phyloP scores from a whole-genome alignment of 2,797 vertebrate genomes.

The Chelidonichthys spinosus region DNA sequence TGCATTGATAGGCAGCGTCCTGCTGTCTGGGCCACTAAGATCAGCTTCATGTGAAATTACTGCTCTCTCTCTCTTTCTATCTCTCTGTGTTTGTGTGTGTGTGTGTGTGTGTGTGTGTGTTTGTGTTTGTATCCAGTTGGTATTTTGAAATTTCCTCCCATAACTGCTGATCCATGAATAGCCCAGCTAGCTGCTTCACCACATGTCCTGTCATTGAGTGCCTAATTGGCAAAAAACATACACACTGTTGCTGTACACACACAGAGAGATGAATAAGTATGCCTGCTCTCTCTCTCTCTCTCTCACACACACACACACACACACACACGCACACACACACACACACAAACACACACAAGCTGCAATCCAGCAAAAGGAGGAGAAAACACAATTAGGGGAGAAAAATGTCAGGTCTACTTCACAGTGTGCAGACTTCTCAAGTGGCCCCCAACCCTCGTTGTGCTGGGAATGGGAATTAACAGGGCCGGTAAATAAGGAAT shows the following conservation, averaged over 20 bases:
- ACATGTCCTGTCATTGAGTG: conserved; percentile 83
- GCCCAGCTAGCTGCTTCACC: conserved; percentile 76
- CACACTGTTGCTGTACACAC: conserved; percentile 65
- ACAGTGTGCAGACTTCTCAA: conserved; percentile 70
- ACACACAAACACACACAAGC: conserved; percentile 13
- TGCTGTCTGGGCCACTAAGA: conserved; percentile 47
- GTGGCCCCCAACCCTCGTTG: conserved; percentile 53
- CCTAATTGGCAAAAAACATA: conserved; percentile 82
- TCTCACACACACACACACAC: conserved; percentile 6
- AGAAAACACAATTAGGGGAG: conserved; percentile 81
- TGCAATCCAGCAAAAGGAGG: conserved; percentile 57
- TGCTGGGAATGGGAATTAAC: conserved; percentile 77
- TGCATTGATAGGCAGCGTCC: conserved; percentile 47
- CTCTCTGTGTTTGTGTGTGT: conserved; percentile 22
- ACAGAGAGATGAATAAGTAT: conserved; percentile 66
- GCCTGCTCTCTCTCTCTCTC: too few relatives aligned
- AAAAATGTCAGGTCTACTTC: conserved; percentile 78
- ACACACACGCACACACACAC: conserved; percentile 7
- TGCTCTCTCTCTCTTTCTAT: conserved; percentile 22
- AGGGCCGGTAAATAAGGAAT: conserved; percentile 64
- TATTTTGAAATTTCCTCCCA: conserved; percentile 73
- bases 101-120: conserved; percentile 35
- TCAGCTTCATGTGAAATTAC: conserved; percentile 48
- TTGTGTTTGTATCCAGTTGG: conserved; percentile 58
- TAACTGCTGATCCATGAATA: conserved; percentile 84